Evolutionary conservation across 1,140 invertebrate genomes (phyloP), one percentile per base, ranked within the genome.

Genomic region (Palaemon carinicauda): DNA sequence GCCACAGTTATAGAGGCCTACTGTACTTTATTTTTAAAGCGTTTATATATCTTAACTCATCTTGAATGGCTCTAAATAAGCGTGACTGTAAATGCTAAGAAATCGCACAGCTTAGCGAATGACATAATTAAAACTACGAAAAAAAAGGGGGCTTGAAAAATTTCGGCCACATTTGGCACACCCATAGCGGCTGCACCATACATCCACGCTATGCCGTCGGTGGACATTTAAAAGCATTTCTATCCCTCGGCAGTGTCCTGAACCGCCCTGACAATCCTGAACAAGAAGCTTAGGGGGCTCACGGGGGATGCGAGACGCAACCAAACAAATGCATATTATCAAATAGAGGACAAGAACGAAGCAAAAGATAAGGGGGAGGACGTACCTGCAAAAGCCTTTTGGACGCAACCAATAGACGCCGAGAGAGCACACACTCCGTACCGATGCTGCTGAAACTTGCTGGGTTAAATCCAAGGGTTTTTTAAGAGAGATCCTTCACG

Each of bases 391-490:
- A n/a, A n/a, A 75, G 56, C 74, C 41, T 41, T n/a, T n/a, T 41
- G 41, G 83, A 85, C 83, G 83, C 83, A 85, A n/a, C 31, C 41
- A 50, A 79, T 21, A 79, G 75, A 79, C 75, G 75, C 83, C 31
- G 56, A 65, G 74, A 65, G 74, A 41, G 41, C 41, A 41, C 41
- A 9, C 41, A 41, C 53, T 14, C 83, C 71, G 33, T 75, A 54
- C 33, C 60, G 80, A 74, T 82, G 71, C 80, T 82, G 65, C 41
- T 41, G 12, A 41, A 41, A 65, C 75, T 79, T 79, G 73, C 51
- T 33, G 75, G 54, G 83, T 85, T n/a, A 85, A 85, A 85, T 85
- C 83, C 83, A 85, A 54, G 50, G 56, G n/a, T n/a, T 79, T 71
- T 73, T 41, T 53, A 53, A 24, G 74, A 85, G 75, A 79, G 54